phyloP scores from a whole-genome alignment of 2,888 invertebrate species.

The Myopa tessellatipennis region DNA sequence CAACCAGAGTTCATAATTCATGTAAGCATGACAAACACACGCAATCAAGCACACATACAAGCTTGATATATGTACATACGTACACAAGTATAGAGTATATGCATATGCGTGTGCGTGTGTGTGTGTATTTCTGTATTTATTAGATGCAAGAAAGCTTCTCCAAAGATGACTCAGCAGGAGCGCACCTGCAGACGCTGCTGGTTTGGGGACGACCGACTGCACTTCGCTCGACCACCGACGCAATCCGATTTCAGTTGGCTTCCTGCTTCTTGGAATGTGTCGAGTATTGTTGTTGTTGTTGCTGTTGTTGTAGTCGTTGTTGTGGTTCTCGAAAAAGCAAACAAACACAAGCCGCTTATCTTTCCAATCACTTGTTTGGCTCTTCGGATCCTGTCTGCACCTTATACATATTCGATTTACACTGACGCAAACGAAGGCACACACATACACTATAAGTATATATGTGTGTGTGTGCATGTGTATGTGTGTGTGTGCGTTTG shows the following conservation, averaged over 20 bases:
- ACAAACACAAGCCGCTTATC: conserved; percentile 34
- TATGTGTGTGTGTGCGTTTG: conserved; percentile 13
- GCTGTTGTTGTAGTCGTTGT: conserved; percentile 21
- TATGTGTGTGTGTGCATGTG: conserved; percentile 24
- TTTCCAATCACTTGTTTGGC: conserved; percentile 36
- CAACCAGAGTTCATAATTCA: conserved; percentile 11
- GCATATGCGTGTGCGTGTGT: no score
- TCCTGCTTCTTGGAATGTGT: conserved; percentile 17
- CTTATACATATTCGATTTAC: not conserved
- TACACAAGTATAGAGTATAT: not conserved
- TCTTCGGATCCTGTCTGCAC: not conserved
- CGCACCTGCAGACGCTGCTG: not conserved
- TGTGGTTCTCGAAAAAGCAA: conserved; percentile 10
- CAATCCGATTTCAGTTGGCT: conserved; percentile 23
- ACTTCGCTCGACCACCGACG: conserved; percentile 6
- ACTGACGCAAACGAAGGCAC: not conserved
- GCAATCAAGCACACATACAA: conserved; percentile 19
- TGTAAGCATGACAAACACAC: conserved; percentile 33
- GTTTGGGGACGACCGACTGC: no score
- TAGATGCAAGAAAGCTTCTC: not conserved
- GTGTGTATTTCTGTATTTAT: no score
- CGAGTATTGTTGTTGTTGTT: conserved; percentile 21
- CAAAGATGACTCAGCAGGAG: not conserved
- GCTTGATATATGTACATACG: conserved; percentile 2
- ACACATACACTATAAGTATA: not conserved